Base-by-base conservation (phyloP, 2,888 invertebrate species). In the Bombylius discolor region DNA sequence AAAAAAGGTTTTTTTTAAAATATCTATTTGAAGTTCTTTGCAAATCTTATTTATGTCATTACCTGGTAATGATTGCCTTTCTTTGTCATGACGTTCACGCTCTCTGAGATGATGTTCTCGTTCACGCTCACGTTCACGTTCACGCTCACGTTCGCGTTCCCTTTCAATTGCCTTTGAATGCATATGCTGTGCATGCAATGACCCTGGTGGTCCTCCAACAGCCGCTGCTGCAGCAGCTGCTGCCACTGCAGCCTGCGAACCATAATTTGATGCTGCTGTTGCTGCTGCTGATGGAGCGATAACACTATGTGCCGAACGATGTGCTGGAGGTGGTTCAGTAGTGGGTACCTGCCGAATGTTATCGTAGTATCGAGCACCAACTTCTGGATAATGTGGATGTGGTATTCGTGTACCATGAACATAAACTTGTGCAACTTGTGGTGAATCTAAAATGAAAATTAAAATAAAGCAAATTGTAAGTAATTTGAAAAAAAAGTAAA, bases 391-490 rank as follows among this genome's bases (percentile, higher is more conserved):
- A 57, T 76, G 71, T 1, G 70, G 67, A 61, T 72, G 77, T 50
- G 76, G 76, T 63, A 80, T 73, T 34, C 81, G 75, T 53, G 61
- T 73, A 67, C 62, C 78, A 67, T 69, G 79, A 70, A 79, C 79
- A 69, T 83, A 83, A 7, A 83, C 81, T 67, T 82, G 83, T 7
- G 81, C 82, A 51, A 84, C 81, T 76, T 84, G 83, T 23, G 85
- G 84, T 51, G 84, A 84, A 69, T 80, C 80, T 80, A 39, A 4
- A 51, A 36, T 47, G 52, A 46, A 52, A 52, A 33, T 57, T 34
- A 42, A 32, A 46, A 50, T 53, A 49, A n/a, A 45, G 51, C 31
- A 47, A 54, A 23, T 48, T 50, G 31, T 4, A 45, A 5, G 3
- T 45, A 7, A 45, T 14, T 6, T 45, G 13, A 14, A 45, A 14